Evolutionary conservation across 2,113 vertebrate species (phyloP), one percentile per base, ranked within the genome.

Genomic region (Antechinus flavipes): DNA sequence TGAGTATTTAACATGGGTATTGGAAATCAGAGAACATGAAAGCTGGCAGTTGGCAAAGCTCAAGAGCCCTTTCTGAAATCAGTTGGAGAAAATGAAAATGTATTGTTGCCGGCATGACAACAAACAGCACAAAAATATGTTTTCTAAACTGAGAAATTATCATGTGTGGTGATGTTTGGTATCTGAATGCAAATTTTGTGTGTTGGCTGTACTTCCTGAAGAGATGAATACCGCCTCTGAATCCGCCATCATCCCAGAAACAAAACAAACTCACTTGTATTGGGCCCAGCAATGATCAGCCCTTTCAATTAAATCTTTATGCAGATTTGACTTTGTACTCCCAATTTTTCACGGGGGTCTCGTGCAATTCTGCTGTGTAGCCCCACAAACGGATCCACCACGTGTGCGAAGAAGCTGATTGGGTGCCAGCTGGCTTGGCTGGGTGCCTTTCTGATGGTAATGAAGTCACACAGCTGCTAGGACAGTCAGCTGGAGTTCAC

Each of bases 401-500:
- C 97, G 98, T 96, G 98, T 97, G 98, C 97, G 96, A 95, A 98
- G 98, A 93, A 98, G 98, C 98, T 96, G 97, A 98, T 98, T 98
- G 98, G 98, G 95, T 98, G 98, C 98, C 98, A 99, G 99, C 99
- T 99, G 99, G 98, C 98, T 99, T 99, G 99, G 99, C 98, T 98
- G 96, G 92, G 91, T 96, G 99, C 98, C 98, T 99, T 99, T 98
- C 98, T 99, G 98, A 98, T 99, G 98, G 98, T 99, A 99, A 99
- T 99, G 98, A 99, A 99, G 98, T 98, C 98, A 98, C 98, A 98
- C 98, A 99, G 98, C 99, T 99, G 99, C 98, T 98, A 98, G 98
- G 98, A 98, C 99, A 99, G 98, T 99, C 99, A 99, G 98, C 98
- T 98, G 98, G 98, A 99, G 98, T 98, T 99, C 98, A 98, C 98